Evolutionary conservation across 2,888 invertebrate genomes (phyloP), one percentile per base, ranked within the genome.

Genomic region (Exephanes ischioxanthus): DNA sequence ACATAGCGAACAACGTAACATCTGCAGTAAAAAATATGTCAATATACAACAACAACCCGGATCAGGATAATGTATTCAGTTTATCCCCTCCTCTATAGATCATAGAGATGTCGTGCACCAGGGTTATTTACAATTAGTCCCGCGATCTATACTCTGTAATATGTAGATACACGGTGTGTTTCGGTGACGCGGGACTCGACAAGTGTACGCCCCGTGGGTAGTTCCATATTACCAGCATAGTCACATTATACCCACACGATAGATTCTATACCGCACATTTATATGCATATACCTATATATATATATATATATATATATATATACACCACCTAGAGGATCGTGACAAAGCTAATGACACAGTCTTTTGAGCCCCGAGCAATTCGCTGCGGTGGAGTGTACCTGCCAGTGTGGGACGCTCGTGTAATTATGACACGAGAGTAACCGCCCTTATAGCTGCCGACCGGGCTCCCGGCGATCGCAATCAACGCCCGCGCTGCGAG

Each of bases 281-380:
- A 14, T 6, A 30, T 58, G 14, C 2, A 19, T 22, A n/a, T 26
- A 26, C 26, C 26, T 7, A 58, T 3, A 58, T 58, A 37, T 30
- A 4, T 4, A n/a, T 55, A 55, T 55, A 19, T 22, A 19, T 58
- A 30, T 58, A 26, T 30, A n/a, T n/a, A 61, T 61, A 16, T 14
- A 14, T 30, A 26, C 22, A 53, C 22, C 66, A 66, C 53, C 53
- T 45, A 45, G 45, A 45, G 45, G 45, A 45, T 45, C 58, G 76
- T 48, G 48, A 37, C 79, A 66, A 82, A 76, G 78, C 80, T 87
- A 87, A 87, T 85, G 85, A 83, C 86, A 78, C 76, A 84, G 78
- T 85, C 86, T 83, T 85, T 80, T 76, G 80, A 68, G 70, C 82
- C 66, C 81, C 63, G 76, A 37, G 37, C 66, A 37, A 66, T 76